Percentiles rank a stretch among this genome's conserved stretches.
phyloP scores from a whole-genome alignment of 1,140 invertebrate genomes.

The Mercenaria mercenaria region DNA sequence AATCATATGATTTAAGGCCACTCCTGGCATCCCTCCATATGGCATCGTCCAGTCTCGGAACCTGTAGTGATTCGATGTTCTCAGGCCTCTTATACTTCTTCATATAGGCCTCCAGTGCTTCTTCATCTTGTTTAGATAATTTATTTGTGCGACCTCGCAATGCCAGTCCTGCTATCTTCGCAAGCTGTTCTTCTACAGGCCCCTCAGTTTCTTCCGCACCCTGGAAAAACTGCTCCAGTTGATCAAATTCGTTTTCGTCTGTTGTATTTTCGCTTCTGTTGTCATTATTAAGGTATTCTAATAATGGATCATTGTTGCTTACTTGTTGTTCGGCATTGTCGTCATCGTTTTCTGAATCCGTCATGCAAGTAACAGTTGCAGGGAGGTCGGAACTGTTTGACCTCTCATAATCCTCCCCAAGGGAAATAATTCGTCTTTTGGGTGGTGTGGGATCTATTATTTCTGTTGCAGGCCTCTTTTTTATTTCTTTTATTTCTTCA shows the following conservation, averaged over 20 bases:
- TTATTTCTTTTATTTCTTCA: neutral
- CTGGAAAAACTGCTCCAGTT: conserved; percentile 4
- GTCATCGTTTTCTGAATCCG: neutral
- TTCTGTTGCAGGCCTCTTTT: neutral
- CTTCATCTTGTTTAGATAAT: conserved; percentile 1
- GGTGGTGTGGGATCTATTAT: neutral
- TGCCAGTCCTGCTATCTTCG: conserved; percentile 8
- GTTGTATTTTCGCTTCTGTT: neutral
- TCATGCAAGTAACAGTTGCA: neutral
- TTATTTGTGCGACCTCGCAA: neutral
- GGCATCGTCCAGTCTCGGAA: neutral
- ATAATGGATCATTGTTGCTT: neutral
- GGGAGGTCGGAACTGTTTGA: neutral
- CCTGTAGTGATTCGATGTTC: neutral
- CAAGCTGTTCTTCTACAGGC: neutral
- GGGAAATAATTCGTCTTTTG: neutral
- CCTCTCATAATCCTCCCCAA: no score
- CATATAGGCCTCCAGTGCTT: neutral
- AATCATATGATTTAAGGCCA: neutral
- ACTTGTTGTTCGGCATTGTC: neutral
- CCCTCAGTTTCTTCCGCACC: conserved; percentile 15
- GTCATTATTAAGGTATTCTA: neutral
- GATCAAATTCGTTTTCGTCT: neutral
- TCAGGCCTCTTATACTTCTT: neutral
- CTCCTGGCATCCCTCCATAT: neutral